Evolutionary conservation across 2,888 invertebrate species (phyloP), one percentile per base, ranked within the genome.

Genomic region (Blastobasis adustella): DNA sequence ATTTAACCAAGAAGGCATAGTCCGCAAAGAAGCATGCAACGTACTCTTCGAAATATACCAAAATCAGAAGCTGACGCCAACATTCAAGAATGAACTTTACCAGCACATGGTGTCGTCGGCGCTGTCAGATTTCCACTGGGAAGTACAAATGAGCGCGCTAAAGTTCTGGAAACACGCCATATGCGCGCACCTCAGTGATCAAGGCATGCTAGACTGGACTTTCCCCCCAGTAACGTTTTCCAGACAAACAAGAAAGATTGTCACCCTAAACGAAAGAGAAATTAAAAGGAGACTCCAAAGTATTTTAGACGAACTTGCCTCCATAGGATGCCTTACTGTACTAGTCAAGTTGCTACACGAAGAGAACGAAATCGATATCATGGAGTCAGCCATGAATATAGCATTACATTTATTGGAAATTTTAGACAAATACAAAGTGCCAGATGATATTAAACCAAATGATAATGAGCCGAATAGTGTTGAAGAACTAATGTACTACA

Each of bases 191-290:
- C 79, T 95, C 6, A 89, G 88, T 0, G 91, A 94, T 65, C 95
- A 95, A 77, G 95, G 95, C n/a, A 94, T 95, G 93, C 90, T 95
- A 8, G 95, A 96, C 67, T 94, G 94, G 0, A 90, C 84, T 0
- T 95, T 95, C 73, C 95, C 95, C 0, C 90, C 90, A 0, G 92
- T 95, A 0, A 95, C 95, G 0, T 95, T 95, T 72, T 95, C 95
- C 0, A 93, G 91, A 66, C 94, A 94, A 72, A 88, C 93, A 5
- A 90, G 92, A 53, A 95, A 95, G 79, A 96, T 95, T 23, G 92
- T 95, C 4, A 91, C 91, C 0, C 74, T 96, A 7, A 93, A 92
- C 37, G 91, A 92, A 53, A 74, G 74, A 0, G 94, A 95, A 76
- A 91, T 93, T 48, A 90, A 90, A 61, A 90, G 80, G 56, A 83